Percentiles rank a stretch among this genome's conserved stretches.
Conservation (phyloP, 2,113 vertebrate species). For the Amphilophus citrinellus region DNA sequence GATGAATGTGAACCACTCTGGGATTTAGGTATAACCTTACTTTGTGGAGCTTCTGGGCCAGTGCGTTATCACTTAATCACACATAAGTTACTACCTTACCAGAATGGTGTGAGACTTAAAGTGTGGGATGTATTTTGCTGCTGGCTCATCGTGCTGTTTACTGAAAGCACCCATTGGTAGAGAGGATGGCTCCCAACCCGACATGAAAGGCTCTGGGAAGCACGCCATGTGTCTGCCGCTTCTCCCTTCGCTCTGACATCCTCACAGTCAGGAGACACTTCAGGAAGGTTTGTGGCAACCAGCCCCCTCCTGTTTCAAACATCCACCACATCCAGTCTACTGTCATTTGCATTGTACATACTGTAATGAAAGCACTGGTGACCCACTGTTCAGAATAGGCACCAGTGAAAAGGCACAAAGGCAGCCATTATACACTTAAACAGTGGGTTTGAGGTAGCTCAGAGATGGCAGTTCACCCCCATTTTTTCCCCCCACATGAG, state of each 20-base stretch:
- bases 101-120: conserved; percentile 10
- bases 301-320: conserved; percentile 3
- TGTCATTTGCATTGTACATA: conserved; percentile 53
- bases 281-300: conserved; percentile 11
- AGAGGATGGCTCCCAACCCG: neutral
- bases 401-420: conserved; percentile 20
- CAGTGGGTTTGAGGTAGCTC: conserved; percentile 32
- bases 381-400: conserved; percentile 41
- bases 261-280: conserved; percentile 32
- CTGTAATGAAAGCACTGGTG: conserved; percentile 36
- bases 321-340: conserved; percentile 23
- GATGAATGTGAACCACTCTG: neutral
- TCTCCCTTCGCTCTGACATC: conserved; percentile 31
- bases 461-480: neutral
- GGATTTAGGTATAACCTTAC: neutral
- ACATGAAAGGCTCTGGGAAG: conserved; percentile 51
- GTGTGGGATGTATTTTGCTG: conserved; percentile 23
- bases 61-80: conserved; percentile 28
- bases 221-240: conserved; percentile 33
- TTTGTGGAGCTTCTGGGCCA: neutral
- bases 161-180: conserved; percentile 16
- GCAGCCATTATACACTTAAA: conserved; percentile 13
- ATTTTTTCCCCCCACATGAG: neutral
- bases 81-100: neutral
- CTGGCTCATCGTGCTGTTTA: conserved; percentile 14